Evolutionary conservation across 2,113 vertebrate species (phyloP), one percentile per base, ranked within the genome.

Genomic region (Tylochromis polylepis): DNA sequence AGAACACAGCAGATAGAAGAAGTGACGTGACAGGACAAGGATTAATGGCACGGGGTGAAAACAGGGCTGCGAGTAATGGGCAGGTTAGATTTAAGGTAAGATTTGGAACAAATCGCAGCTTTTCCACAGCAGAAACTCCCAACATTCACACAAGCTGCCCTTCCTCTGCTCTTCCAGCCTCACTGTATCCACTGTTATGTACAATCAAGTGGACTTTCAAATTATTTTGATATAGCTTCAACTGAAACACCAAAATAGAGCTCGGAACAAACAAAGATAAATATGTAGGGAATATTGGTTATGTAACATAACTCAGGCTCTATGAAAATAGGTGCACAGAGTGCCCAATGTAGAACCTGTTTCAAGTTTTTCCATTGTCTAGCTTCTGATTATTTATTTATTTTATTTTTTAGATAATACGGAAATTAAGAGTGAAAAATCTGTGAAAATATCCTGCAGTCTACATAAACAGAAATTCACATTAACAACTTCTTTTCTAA

Each of bases 91-190:
- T 75, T 75, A 18, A 38, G 22, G 51, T 41, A 22, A 58, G n/a
- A 27, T 57, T 38, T 79, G 34, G 24, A 77, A 77, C 16, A 29
- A 75, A 49, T 12, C 5, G 9, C 6, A 9, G 6, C 15, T 72
- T 0, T 72, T 46, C 65, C 8, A 7, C 3, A 1, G 14, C 3
- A 0, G 3, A 49, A 75, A 24, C n/a, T 31, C 2, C n/a, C 36
- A 24, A 6, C 5, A 3, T 43, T 70, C 16, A 43, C 38, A 70
- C 18, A 38, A 38, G n/a, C 34, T 14, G 31, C 6, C 60, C 31
- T 65, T 36, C 1, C 11, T 36, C 31, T 1, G 34, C 29, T 34
- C 29, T 29, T 62, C 31, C 29, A 62, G 29, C 34, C 46, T 14
- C 15, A 5, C 46, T 7, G 31, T 36, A 36, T 20, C 20, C 31